Conservation (phyloP, 2,888 invertebrate species). For the Gortyna flavago region DNA sequence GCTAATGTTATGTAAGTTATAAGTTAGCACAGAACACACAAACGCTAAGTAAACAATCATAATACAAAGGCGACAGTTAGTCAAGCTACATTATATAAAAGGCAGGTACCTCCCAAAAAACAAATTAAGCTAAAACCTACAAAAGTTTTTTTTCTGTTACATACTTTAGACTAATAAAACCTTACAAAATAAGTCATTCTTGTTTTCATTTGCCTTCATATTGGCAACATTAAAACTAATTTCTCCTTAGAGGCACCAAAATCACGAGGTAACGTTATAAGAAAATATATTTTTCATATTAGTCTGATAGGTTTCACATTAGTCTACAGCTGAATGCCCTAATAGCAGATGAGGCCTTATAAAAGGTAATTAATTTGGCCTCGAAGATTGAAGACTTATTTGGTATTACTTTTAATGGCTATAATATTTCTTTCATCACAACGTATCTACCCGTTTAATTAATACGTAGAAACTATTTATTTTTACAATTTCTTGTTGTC, state of each 20-base stretch:
- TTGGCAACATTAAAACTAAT: constrained; percentile 30
- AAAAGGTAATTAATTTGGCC: constrained; percentile 24
- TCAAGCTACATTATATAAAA: not conserved
- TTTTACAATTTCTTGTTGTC: too few species aligned
- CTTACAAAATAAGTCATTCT: not conserved
- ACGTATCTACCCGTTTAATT: not conserved
- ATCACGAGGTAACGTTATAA: constrained; percentile 6
- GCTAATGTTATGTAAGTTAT: not conserved
- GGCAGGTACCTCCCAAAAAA: not conserved
- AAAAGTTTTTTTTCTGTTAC: not conserved
- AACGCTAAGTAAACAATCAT: not conserved
- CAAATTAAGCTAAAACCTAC: not conserved
- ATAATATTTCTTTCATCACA: not conserved
- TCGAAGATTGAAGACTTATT: constrained; percentile 12
- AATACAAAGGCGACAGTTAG: not conserved
- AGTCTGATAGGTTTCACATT: not conserved
- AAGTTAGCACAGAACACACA: not conserved
- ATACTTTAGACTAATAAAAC: not conserved
- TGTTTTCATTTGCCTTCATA: not conserved
- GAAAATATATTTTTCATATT: not conserved
- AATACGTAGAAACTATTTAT: not conserved
- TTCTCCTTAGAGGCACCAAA: not conserved
- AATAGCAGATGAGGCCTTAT: constrained; percentile 15
- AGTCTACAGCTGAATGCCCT: not conserved
- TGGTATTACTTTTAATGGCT: constrained; percentile 6